These are phyloP conservation scores for Patagioenas fasciata DNA, from an alignment of 2,113 vertebrate species.

Conservation along the genomic window DNA sequence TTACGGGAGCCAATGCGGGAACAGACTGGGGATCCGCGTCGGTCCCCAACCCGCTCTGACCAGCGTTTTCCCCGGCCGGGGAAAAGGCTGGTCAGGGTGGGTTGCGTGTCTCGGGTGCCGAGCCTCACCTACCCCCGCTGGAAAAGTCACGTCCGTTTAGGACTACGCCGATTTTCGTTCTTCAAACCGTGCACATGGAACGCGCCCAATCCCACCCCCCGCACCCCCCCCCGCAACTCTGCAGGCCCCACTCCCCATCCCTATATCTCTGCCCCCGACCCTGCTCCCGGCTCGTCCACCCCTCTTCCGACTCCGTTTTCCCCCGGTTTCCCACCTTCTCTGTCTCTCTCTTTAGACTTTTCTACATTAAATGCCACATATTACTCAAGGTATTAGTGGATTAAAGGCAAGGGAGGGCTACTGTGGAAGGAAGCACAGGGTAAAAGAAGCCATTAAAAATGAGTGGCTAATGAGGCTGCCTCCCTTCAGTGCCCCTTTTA, in stretches of 20 bases:
- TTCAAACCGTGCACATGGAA: neutral
- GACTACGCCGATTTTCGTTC: neutral
- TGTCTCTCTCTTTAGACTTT: neutral
- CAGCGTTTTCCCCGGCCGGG: neutral
- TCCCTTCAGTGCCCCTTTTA: neutral
- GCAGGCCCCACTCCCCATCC: neutral
- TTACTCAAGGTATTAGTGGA: neutral
- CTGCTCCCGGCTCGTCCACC: neutral
- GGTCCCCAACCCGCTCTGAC: slow-evolving; percentile 33
- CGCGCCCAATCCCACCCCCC: rapidly evolving
- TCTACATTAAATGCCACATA: neutral
- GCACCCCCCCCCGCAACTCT: no score
- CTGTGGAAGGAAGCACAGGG: neutral
- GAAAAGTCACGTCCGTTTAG: neutral
- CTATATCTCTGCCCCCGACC: neutral
- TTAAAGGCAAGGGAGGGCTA: neutral
- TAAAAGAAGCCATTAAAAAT: neutral
- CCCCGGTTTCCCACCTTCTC: neutral
- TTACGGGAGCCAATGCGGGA: slow-evolving; percentile 71
- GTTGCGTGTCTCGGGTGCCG: neutral
- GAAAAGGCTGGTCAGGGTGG: neutral
- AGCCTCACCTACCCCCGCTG: neutral
- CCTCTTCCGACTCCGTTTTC: neutral
- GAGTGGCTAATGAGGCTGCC: neutral
- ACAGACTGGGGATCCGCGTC: slow-evolving; percentile 24